A percentile compares a stretch with the other conserved stretches of the same genome.
phyloP scores from a whole-genome alignment of 2,797 vertebrate species.

The Mionectes olivaceus region DNA sequence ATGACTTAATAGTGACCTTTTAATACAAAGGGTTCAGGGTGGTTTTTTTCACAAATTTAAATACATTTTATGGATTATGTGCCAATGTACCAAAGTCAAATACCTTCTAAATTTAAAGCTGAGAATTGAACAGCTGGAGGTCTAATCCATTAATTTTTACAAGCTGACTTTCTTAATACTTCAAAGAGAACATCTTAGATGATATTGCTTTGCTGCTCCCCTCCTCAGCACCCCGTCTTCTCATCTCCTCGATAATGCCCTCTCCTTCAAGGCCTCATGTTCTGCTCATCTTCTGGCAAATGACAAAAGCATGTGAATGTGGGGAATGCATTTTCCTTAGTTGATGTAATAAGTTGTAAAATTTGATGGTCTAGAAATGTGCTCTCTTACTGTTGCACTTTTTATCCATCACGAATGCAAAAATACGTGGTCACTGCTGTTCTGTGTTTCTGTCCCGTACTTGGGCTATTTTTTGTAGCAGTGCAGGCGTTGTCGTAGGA shows the following conservation, averaged over 20 bases:
- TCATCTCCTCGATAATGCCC: not conserved
- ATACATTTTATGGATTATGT: slow-evolving; percentile 11
- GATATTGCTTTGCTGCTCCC: not conserved
- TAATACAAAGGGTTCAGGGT: not conserved
- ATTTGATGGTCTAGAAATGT: not conserved
- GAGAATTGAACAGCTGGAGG: slow-evolving; percentile 55
- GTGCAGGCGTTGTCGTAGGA: rapidly evolving
- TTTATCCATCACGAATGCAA: not conserved
- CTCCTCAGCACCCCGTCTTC: not conserved
- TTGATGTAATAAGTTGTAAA: not conserved
- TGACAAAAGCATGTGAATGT: not conserved
- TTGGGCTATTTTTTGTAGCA: not conserved
- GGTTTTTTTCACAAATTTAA: not conserved
- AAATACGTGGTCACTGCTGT: rapidly evolving
- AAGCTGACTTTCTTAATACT: slow-evolving; percentile 47
- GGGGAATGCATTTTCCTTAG: not conserved
- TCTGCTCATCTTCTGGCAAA: not conserved
- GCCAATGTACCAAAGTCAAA: not conserved
- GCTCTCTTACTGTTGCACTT: not conserved
- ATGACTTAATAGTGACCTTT: not conserved
- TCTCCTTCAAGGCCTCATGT: not conserved
- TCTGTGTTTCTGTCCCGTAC: rapidly evolving
- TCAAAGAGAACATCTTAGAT: slow-evolving; percentile 55
- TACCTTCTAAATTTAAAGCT: slow-evolving; percentile 59
- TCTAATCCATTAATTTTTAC: slow-evolving; percentile 57